Evolutionary conservation across 1,140 invertebrate genomes (phyloP).

Genomic region (Stegodyphus dumicola): DNA sequence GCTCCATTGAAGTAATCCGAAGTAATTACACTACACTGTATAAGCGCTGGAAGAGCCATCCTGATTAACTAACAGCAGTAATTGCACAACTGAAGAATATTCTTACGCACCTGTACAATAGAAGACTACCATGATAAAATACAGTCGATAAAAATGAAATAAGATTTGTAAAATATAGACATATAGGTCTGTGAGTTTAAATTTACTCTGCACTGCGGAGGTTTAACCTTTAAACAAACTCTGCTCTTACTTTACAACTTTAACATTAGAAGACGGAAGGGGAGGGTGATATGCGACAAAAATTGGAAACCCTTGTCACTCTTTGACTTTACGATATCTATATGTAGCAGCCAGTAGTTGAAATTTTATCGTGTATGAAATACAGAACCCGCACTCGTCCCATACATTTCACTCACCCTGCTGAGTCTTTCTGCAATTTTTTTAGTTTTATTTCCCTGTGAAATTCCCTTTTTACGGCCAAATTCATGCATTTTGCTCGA

Average conservation of each 20-base stretch:
- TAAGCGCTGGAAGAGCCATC: too few species aligned
- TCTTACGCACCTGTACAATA: too few species aligned
- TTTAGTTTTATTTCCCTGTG: not conserved
- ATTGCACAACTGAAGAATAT: too few species aligned
- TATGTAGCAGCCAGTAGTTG: slow-evolving; percentile 17
- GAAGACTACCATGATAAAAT: too few species aligned
- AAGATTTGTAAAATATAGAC: too few species aligned
- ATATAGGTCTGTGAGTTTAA: too few species aligned
- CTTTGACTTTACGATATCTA: slow-evolving; percentile 38
- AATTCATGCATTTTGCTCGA: slow-evolving; percentile 43
- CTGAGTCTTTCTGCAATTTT: not conserved
- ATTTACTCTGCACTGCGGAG: too few species aligned
- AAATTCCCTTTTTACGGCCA: slow-evolving; percentile 41
- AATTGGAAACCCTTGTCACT: slow-evolving; percentile 51
- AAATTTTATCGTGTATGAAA: slow-evolving; percentile 51
- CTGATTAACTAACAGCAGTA: too few species aligned
- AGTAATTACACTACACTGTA: too few species aligned
- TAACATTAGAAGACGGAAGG: not conserved
- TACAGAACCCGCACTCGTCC: not conserved
- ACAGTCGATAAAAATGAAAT: too few species aligned
- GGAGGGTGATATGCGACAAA: not conserved
- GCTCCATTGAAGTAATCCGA: too few species aligned
- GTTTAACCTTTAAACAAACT: not conserved
- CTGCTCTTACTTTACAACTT: not conserved
- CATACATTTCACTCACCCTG: not conserved